Base-by-base conservation (phyloP, 2,797 vertebrate species). In the Tragelaphus eurycerus region DNA sequence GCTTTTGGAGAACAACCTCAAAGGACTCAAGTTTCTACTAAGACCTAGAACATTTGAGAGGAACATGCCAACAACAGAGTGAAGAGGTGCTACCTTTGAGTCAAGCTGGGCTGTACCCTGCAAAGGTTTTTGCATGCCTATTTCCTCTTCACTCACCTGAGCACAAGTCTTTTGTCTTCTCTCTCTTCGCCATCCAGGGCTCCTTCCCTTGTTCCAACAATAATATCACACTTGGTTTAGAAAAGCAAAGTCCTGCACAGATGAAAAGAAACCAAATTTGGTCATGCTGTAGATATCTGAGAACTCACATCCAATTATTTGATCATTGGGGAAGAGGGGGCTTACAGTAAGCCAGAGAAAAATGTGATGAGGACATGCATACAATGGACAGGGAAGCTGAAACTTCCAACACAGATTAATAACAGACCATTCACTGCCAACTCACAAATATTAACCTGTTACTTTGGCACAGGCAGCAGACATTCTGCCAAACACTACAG, bases 151-250 rank as follows among this genome's bases (percentile, higher is more conserved):
- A 97, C 97, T 97, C 67, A 98, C 98, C 98, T 94, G 97, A 83
- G 74, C 67, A 97, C 38, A 94, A 71, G 25, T n/a, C 59, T 93
- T 64, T 89, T 62, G 88, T 64, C 85, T 96, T 46, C 52, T 96
- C 96, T 89, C 85, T 96, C 57, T 93, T 96, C 29, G 96, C 95
- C 62, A 76, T 92, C 98, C 98, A 98, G 25, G 97, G 97, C 59
- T 98, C 98, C 95, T 97, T 98, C n/a, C 97, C 98, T 97, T 98
- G 97, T 90, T 98, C 98, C 96, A 98, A 85, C 92, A 98, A 89
- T 50, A 98, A 78, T 95, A 98, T 98, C 64, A 98, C 88, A 60
- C 93, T 97, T 92, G 98, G 98, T 76, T 98, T 98, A 86, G 97
- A 98, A 96, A 98, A 95, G 67, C 97, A 98, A 97, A 97, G 97